phyloP scores from a whole-genome alignment of 2,888 invertebrate genomes.

The Digitonthophagus gazella region DNA sequence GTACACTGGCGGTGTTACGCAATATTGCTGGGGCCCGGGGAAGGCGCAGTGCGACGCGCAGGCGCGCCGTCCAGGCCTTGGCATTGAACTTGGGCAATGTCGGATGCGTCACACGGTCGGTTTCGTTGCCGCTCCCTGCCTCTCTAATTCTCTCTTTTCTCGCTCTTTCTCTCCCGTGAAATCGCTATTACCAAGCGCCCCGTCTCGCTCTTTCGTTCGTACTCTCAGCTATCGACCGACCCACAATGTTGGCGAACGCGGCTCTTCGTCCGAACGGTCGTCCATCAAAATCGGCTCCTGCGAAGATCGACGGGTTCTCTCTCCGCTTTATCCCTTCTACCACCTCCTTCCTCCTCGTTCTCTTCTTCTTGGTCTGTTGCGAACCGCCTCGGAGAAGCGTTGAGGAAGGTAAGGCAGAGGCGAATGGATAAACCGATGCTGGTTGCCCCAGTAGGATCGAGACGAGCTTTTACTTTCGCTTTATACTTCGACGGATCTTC shows the following conservation, averaged over 20 bases:
- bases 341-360: neutral
- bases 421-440: neutral
- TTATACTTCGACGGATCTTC: neutral
- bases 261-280: neutral
- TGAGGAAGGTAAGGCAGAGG: neutral
- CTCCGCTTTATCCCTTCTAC: neutral
- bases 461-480: neutral
- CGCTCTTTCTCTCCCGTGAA: slow-evolving; percentile 10
- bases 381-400: neutral
- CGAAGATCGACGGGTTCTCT: neutral
- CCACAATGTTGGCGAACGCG: neutral
- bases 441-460: neutral
- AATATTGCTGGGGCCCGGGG: slow-evolving; percentile 43
- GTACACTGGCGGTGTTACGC: slow-evolving; percentile 44
- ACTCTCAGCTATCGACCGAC: neutral
- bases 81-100: slow-evolving; percentile 76
- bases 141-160: slow-evolving; percentile 3
- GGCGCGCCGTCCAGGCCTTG: slow-evolving; percentile 61
- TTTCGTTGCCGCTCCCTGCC: slow-evolving; percentile 3
- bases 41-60: slow-evolving; percentile 57
- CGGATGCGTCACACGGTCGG: slow-evolving; percentile 34
- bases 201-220: slow-evolving; percentile 10
- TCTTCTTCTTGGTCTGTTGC: neutral
- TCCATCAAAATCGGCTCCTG: neutral
- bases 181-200: neutral